Evolutionary conservation across 2,888 invertebrate genomes (phyloP), one percentile per base, ranked within the genome.

Genomic region (Thumatha senex): DNA sequence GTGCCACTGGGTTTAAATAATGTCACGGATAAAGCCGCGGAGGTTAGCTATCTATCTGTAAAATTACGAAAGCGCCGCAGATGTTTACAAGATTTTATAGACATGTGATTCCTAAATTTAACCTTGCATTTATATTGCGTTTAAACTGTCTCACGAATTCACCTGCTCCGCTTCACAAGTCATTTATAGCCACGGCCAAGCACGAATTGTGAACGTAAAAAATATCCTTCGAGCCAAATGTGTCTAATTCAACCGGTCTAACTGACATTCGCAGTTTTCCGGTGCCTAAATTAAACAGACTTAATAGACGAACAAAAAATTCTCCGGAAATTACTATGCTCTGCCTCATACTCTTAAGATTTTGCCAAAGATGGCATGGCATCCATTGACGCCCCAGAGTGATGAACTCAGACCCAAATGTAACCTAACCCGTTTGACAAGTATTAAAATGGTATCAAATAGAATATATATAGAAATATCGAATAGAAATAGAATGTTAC

Each of bases 251-350:
- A 68, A 81, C 80, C 80, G 79, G 80, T 83, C 61, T 58, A 78
- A 78, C 80, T 75, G 82, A 76, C 80, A 72, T 72, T 74, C 67
- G 61, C 63, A 71, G 71, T 78, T 80, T 78, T 75, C 76, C 76
- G 76, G 74, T 71, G 73, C 75, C 76, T 49, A 78, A 82, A 78
- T 82, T 78, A 76, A 78, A 76, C 63, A 69, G 67, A 74, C 67
- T 74, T 79, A 78, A 80, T 81, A 76, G 74, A 73, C 59, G 54
- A 63, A 60, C 61, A 68, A 76, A 74, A 80, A 81, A 76, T 53
- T 56, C 72, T 74, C 81, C 82, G 84, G 81, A 84, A 86, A 84
- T 84, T 73, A 73, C 71, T 70, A 69, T 60, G 62, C 57, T 64
- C 61, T 78, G 72, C 58, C 58, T 81, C 78, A 78, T 51, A 52